A percentile compares a stretch with the other conserved stretches of the same genome.
phyloP scores from a whole-genome alignment of 2,113 vertebrate species.

The Laticauda colubrina region DNA sequence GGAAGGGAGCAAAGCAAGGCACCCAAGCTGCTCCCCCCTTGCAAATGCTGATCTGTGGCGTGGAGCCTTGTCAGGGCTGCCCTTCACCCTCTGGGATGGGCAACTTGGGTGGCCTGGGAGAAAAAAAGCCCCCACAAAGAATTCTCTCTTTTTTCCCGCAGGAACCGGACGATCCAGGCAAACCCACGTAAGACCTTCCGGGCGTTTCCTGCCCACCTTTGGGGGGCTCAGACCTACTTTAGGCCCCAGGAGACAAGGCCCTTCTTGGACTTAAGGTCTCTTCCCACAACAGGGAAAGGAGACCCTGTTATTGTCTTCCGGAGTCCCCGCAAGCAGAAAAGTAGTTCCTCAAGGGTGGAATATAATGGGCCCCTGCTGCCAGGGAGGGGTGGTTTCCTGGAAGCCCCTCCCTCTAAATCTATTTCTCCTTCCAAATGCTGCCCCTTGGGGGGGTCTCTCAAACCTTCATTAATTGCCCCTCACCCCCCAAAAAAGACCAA shows the following conservation, averaged over 20 bases:
- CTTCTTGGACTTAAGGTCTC: fast-evolving
- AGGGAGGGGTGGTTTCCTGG: background rate
- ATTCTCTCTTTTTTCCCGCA: constrained; percentile 42
- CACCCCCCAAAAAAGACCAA: background rate
- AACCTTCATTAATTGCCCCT: background rate
- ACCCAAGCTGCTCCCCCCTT: no score
- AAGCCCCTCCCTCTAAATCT: background rate
- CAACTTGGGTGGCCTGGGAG: no score
- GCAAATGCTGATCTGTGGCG: no score
- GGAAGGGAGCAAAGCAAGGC: background rate
- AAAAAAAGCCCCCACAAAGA: background rate
- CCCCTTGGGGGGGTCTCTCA: background rate
- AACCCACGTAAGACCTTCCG: constrained; percentile 63
- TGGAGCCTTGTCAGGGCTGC: no score
- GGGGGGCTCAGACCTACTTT: background rate
- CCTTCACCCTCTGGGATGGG: background rate
- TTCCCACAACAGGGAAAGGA: no score
- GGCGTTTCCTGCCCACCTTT: fast-evolving
- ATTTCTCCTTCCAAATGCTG: background rate
- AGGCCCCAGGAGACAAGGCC: background rate
- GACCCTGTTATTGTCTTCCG: background rate
- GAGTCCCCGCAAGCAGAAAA: background rate
- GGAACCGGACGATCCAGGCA: constrained; percentile 74
- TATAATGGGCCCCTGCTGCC: background rate
- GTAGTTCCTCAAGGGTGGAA: background rate